A percentile compares a stretch with the other conserved stretches of the same genome.
Conservation (phyloP, 2,113 vertebrate species). For the Hippopotamus amphibius region DNA sequence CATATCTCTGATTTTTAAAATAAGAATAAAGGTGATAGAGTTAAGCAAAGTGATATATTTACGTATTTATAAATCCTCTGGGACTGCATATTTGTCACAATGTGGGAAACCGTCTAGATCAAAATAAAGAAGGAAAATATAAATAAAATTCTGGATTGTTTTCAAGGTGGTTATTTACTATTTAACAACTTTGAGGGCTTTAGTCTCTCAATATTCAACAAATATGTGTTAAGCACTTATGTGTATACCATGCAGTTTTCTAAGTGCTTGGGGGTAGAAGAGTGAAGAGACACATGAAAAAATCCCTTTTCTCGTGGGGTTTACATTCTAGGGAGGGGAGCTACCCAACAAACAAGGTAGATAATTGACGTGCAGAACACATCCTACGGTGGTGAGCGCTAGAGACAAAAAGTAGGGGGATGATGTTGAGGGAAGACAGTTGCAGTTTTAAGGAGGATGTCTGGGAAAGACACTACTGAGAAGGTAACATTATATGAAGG, state of each 20-base stretch:
- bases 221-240: not conserved
- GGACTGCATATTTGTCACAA: too few relatives aligned
- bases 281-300: not conserved
- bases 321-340: not conserved
- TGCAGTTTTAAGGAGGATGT: not conserved
- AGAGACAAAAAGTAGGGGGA: not conserved
- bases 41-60: not conserved
- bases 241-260: not conserved
- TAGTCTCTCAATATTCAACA: not conserved
- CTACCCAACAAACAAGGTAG: not conserved
- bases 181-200: not conserved
- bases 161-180: not conserved
- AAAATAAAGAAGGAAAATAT: not conserved
- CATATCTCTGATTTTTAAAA: constrained; percentile 5
- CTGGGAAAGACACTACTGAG: not conserved
- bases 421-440: not conserved
- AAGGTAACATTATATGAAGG: not conserved
- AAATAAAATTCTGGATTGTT: not conserved
- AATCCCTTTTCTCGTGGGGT: not conserved
- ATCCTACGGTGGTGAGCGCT: not conserved
- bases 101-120: not conserved
- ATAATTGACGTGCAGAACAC: not conserved
- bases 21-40: not conserved
- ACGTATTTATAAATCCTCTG: not conserved
- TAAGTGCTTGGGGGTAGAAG: not conserved